Percentiles rank a stretch among this genome's conserved stretches.
phyloP scores from a whole-genome alignment of 2,888 invertebrate species.

The Tuta absoluta region DNA sequence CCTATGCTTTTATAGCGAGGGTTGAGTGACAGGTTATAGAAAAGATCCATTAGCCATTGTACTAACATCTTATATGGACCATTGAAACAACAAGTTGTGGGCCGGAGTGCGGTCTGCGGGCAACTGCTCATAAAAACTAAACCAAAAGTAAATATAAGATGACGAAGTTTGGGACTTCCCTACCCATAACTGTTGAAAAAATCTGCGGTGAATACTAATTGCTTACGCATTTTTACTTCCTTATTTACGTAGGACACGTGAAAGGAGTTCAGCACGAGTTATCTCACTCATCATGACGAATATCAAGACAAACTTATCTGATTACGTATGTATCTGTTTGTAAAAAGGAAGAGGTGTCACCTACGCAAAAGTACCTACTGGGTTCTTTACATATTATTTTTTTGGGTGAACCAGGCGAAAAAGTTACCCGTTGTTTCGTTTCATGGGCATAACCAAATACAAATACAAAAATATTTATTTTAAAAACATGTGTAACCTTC shows the following conservation, averaged over 20 bases:
- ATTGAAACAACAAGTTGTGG: constrained; percentile 10
- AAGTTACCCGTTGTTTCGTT: too few relatives aligned
- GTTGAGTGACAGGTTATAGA: constrained; percentile 29
- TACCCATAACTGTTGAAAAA: background rate
- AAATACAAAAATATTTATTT: too few relatives aligned
- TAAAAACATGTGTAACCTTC: too few relatives aligned
- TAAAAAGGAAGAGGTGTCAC: too few relatives aligned
- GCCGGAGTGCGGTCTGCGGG: background rate
- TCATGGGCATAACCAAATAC: too few relatives aligned
- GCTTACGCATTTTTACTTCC: background rate
- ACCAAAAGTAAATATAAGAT: background rate
- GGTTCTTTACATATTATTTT: too few relatives aligned
- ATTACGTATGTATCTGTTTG: too few relatives aligned
- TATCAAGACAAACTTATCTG: too few relatives aligned
- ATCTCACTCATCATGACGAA: too few relatives aligned
- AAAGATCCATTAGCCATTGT: constrained; percentile 29
- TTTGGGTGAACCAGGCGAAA: too few relatives aligned
- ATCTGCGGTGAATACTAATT: background rate
- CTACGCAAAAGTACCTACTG: too few relatives aligned
- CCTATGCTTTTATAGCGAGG: constrained; percentile 34
- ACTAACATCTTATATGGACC: constrained; percentile 15
- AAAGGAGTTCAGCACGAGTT: too few relatives aligned
- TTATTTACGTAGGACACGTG: background rate
- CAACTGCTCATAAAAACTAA: background rate
- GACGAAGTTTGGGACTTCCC: constrained; percentile 5